These are phyloP conservation scores for Serilophus lunatus DNA, from an alignment of 2,113 vertebrate species.

Conservation along the genomic window DNA sequence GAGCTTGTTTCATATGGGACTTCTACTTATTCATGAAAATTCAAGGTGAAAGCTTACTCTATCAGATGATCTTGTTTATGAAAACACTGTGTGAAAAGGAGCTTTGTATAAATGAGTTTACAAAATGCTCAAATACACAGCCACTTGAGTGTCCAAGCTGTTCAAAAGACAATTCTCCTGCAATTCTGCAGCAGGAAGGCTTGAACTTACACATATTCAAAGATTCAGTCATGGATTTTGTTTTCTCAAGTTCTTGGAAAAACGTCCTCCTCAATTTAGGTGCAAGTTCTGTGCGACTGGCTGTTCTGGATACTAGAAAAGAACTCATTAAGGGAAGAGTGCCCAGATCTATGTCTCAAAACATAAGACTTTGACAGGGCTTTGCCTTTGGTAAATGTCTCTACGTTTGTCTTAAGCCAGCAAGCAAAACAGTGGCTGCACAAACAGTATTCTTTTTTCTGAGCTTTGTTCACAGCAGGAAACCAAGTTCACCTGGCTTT, in stretches of 20 bases:
- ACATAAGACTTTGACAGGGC: not conserved
- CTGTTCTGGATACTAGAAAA: not conserved
- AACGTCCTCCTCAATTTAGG: not conserved
- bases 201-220: not conserved
- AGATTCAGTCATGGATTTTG: not conserved
- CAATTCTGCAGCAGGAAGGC: not conserved
- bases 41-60: not conserved
- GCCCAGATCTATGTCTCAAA: not conserved
- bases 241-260: not conserved
- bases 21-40: not conserved
- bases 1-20: not conserved
- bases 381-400: not conserved
- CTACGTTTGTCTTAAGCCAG: not conserved
- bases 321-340: accelerated
- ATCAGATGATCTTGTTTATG: not conserved
- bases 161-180: not conserved
- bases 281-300: not conserved
- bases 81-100: not conserved
- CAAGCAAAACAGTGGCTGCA: not conserved
- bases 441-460: not conserved
- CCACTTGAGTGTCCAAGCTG: not conserved
- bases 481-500: not conserved
- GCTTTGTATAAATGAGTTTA: not conserved
- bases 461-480: not conserved
- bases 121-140: not conserved